Evolutionary conservation across 2,113 vertebrate species (phyloP).

Genomic region (Sinocyclocheilus maitianheensis): DNA sequence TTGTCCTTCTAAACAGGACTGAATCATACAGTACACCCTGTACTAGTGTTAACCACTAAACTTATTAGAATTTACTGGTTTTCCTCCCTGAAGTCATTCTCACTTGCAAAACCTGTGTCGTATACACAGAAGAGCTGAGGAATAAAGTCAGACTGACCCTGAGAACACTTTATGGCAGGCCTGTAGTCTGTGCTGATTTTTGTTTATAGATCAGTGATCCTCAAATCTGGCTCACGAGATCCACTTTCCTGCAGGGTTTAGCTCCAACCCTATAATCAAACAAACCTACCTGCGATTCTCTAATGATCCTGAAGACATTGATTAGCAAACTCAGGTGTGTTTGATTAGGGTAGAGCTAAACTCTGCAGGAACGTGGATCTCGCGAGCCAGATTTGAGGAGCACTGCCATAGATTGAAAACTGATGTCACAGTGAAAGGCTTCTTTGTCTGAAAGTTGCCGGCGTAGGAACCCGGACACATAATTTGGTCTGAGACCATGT

Average conservation of each 20-base stretch:
- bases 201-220: conserved; percentile 27
- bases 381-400: no score
- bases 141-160: conserved; percentile 20
- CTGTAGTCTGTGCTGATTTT: conserved; percentile 30
- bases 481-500: conserved; percentile 35
- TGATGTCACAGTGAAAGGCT: conserved; percentile 49
- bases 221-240: no score
- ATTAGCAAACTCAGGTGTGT: no score
- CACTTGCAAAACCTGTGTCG: neutral
- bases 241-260: no score
- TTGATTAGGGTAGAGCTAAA: no score
- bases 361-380: no score
- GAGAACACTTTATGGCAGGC: neutral
- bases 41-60: neutral
- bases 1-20: neutral
- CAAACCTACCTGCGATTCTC: no score
- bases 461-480: conserved; percentile 23
- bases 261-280: no score
- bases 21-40: neutral
- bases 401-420: conserved; percentile 28
- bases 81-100: neutral
- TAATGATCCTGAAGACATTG: no score
- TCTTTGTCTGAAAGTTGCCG: conserved; percentile 55
- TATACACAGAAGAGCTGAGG: neutral
- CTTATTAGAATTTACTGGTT: conserved; percentile 8